Percentiles rank a stretch among this genome's conserved stretches.
Evolutionary conservation across 1,140 invertebrate species (phyloP).

Genomic region (Pseudomyrmex sp.): DNA sequence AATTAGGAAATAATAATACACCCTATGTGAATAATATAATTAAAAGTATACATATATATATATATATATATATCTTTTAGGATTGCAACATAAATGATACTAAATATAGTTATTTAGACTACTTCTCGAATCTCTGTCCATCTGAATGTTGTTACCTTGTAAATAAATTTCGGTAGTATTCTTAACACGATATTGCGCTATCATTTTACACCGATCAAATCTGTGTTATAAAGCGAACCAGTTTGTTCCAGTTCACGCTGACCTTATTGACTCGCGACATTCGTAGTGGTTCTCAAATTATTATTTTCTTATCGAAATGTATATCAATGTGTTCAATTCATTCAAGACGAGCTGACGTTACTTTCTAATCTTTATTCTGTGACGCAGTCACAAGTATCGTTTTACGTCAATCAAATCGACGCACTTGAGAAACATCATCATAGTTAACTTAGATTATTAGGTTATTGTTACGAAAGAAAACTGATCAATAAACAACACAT

Average conservation of each 20-base stretch:
- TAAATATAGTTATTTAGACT: too few species aligned
- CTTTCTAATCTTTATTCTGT: constrained; percentile 18
- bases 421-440: background rate
- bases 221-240: constrained; percentile 61
- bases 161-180: constrained; percentile 26
- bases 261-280: constrained; percentile 67
- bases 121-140: too few species aligned
- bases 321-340: background rate
- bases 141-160: too few species aligned
- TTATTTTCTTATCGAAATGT: background rate
- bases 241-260: constrained; percentile 70
- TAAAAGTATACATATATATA: background rate
- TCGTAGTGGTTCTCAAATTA: constrained; percentile 69
- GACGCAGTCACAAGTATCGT: background rate
- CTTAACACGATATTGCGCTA: constrained; percentile 31
- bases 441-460: background rate
- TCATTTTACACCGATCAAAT: constrained; percentile 47
- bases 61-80: background rate
- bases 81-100: background rate
- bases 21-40: background rate
- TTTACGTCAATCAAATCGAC: background rate
- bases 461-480: background rate
- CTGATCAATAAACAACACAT: background rate
- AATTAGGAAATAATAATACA: background rate
- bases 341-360: background rate